Base-by-base conservation (phyloP, 2,888 invertebrate genomes). In the Arctia plantaginis region DNA sequence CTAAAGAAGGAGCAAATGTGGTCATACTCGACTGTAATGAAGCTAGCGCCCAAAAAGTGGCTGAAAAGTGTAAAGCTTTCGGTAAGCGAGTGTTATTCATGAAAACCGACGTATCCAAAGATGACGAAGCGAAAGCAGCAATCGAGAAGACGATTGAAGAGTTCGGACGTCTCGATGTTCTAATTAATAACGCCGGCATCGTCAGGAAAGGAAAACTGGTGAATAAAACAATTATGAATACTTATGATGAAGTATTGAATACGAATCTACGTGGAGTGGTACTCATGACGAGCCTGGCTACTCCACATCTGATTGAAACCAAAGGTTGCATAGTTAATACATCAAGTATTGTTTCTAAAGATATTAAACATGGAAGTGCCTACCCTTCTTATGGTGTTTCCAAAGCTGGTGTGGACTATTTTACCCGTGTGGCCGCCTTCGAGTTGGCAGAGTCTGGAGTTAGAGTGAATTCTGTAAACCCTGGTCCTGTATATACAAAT, bases 131-230 rank as follows among this genome's bases (percentile, higher is more conserved):
- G 0, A 83, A 80, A 27, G 77, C 71, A 12, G 80, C 90, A 8
- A 79, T 91, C 1, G 72, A 84, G 15, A 77, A 86, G 74, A 90
- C 90, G 0, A 77, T 91, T 0, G 77, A 84, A 0, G 81, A 80
- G 6, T 90, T 86, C 35, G 87, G 86, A 0, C 87, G 86, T 83
- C 66, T 92, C 0, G 90, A 91, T 41, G 74, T 91, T 3, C 77
- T 92, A 0, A 80, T 91, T 3, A 91, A 92, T 66, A 90, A 89
- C 41, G 90, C 90, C 18, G 91, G 89, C 0, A 84, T 89, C 1
- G 3, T 77, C 7, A 77, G 72, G 20, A 0, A 8, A 1, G 80
- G 77, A 3, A 41, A 74, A 4, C 47, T 91, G 6, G 18, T 78
- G 1, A 83, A 83, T 33, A 77, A 79, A 3, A 75, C 82, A 1